Evolutionary conservation across 2,797 vertebrate species (phyloP), one percentile per base, ranked within the genome.

Genomic region (Poecilia picta): DNA sequence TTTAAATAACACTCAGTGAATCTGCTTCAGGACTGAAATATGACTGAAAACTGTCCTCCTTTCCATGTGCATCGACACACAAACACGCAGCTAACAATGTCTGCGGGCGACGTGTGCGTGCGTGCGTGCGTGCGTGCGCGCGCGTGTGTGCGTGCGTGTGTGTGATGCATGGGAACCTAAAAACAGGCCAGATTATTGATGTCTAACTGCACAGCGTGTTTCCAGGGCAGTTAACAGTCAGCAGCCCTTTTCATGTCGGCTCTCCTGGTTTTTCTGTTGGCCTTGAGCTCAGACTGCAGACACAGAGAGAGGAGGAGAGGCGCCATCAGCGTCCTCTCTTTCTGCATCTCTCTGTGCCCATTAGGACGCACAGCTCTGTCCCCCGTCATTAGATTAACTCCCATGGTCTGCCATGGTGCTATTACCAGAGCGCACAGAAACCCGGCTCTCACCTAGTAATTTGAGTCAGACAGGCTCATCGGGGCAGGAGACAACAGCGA

Each of bases 331-430:
- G 73, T 46, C 78, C 43, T 78, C 39, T 81, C 71, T 84, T 49
- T 36, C 33, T 71, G 47, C 59, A 18, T 78, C 72, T 80, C 73
- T 80, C 71, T 81, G 81, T 73, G 75, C 79, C 88, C 84, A 94
- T 94, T 92, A 91, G 81, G 81, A 84, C 55, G 80, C 84, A 71
- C 81, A 72, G 81, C 81, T 88, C 78, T 85, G 79, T 83, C 68
- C 57, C 28, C 73, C 83, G 74, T 95, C 91, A 95, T 95, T 95
- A 93, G 94, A 95, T 95, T 92, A 95, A 77, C 84, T 89, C 75
- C 86, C 79, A 85, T 90, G 87, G 87, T 89, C 89, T 90, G 86
- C 82, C 87, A 82, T 75, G 87, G 81, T 82, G 86, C 85, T 90
- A 94, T 96, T 95, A 94, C 86, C 80, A 83, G 76, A 78, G 86